Base-by-base conservation (phyloP, 2,888 invertebrate species). In the Chrysodeixis includens region DNA sequence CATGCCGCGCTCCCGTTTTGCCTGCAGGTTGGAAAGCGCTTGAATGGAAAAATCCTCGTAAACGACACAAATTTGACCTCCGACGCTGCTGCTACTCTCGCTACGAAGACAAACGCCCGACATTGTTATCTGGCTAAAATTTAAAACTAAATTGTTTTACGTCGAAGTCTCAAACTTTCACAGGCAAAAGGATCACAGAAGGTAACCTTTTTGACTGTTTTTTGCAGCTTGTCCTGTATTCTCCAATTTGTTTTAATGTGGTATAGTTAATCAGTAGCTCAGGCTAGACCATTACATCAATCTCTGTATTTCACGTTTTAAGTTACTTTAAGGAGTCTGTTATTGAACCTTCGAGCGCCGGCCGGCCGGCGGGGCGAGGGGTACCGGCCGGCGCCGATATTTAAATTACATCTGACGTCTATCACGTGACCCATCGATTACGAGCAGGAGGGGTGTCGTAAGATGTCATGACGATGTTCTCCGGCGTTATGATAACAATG, bases 1-100 rank as follows among this genome's bases (percentile, higher is more conserved):
- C 98, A 94, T 98, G 98, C 97, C 97, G 98, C 92, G 97, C 97
- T 86, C 98, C 98, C 82, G 95, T 96, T 85, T 92, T 97, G 89
- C 97, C 97, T 89, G 96, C 97, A 96, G 97, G 97, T 97, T 96
- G 96, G 96, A 91, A 82, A 60, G 74, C 64, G 70, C 68, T 57
- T 64, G 69, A 54, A 70, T 78, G 81, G 76, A 71, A 71, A 78
- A 67, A 76, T 68, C 68, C 61, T 65, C 66, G 60, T 55, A 64
- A 60, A 66, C 66, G 62, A 74, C 71, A 67, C 54, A 68, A 80
- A 74, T 69, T 72, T 66, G 56, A 80, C 86, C 84, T 87, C 87
- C 86, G 86, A 88, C 83, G 83, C 86, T 84, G 85, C 83, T 86
- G 83, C 83, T 83, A 83, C 85, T 87, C 81, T 86, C 69, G 64